Evolutionary conservation across 2,888 invertebrate species (phyloP).

Genomic region (Mamestra brassicae): DNA sequence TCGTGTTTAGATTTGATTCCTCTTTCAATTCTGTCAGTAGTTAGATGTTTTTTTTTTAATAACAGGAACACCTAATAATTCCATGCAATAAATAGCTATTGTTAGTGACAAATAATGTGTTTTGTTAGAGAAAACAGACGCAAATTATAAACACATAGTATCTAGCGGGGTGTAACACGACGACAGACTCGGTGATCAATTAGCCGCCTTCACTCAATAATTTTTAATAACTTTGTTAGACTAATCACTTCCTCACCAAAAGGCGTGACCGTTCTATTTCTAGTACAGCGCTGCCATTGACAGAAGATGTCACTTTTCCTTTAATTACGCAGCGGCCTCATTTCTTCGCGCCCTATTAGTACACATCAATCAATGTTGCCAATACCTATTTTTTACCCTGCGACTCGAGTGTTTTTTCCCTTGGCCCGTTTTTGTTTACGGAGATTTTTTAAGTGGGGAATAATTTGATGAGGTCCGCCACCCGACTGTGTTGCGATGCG

Average conservation of each 20-base stretch:
- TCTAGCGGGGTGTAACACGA: conserved; percentile 73
- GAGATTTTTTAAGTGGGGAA: conserved; percentile 90
- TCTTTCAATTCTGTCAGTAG: neutral
- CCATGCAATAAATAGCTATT: neutral
- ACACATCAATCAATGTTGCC: conserved; percentile 91
- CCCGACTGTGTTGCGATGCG: conserved; percentile 88
- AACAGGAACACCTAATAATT: conserved; percentile 1
- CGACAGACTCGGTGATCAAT: conserved; percentile 83
- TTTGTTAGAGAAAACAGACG: conserved; percentile 67
- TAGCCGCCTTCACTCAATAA: conserved; percentile 89
- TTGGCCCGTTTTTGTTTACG: conserved; percentile 89
- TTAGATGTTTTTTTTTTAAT: neutral
- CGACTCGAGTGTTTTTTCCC: conserved; percentile 85
- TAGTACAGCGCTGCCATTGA: conserved; percentile 86
- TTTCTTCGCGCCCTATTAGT: conserved; percentile 91
- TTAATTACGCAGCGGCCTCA: conserved; percentile 89
- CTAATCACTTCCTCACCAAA: conserved; percentile 89
- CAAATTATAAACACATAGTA: conserved; percentile 66
- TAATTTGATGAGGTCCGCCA: conserved; percentile 91
- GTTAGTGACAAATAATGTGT: conserved; percentile 45
- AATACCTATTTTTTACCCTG: conserved; percentile 90
- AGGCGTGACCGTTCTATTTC: conserved; percentile 90
- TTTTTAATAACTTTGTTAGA: conserved; percentile 89
- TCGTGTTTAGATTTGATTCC: neutral
- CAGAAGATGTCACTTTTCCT: conserved; percentile 90